phyloP scores from a whole-genome alignment of 2,888 invertebrate genomes.

The Ophioninae sp. region DNA sequence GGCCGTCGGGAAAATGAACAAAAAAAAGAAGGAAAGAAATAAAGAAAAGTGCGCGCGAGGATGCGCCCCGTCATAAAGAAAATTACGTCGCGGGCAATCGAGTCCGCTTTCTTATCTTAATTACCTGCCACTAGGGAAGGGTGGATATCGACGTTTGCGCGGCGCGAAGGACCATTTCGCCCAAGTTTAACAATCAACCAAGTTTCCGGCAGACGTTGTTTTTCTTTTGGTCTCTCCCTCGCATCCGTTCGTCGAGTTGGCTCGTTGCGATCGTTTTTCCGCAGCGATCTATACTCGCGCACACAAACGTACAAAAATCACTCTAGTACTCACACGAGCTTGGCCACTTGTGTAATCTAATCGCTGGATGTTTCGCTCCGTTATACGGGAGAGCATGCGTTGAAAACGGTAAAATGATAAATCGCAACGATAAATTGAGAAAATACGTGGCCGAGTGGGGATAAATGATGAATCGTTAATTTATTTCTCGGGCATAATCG shows the following conservation, averaged over 20 bases:
- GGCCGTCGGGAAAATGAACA: neutral
- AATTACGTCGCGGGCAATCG: slow-evolving; percentile 46
- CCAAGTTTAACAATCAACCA: slow-evolving; percentile 46
- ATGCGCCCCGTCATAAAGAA: slow-evolving; percentile 36
- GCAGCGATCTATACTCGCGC: neutral
- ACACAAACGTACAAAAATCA: neutral
- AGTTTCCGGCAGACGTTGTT: slow-evolving; percentile 48
- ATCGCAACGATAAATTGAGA: slow-evolving; percentile 44
- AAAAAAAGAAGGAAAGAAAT: neutral
- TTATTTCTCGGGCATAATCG: slow-evolving; percentile 46
- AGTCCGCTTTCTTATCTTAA: slow-evolving; percentile 58
- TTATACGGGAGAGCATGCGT: slow-evolving; percentile 17
- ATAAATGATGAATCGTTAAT: slow-evolving; percentile 49
- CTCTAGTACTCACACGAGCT: neutral
- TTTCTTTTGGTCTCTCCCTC: slow-evolving; percentile 10
- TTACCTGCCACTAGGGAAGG: slow-evolving; percentile 41
- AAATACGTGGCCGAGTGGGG: slow-evolving; percentile 20
- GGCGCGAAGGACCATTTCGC: slow-evolving; percentile 42
- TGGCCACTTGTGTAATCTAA: slow-evolving; percentile 41
- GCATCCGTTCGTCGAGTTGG: slow-evolving; percentile 18
- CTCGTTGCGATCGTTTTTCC: slow-evolving; percentile 25
- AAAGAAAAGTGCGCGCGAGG: slow-evolving; percentile 28
- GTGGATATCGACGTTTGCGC: slow-evolving; percentile 49
- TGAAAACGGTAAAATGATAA: slow-evolving; percentile 40
- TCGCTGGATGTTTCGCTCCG: slow-evolving; percentile 4